These are phyloP conservation scores for Drosophila santomea DNA, from an alignment of 1,140 invertebrate species.

Conservation along the genomic window DNA sequence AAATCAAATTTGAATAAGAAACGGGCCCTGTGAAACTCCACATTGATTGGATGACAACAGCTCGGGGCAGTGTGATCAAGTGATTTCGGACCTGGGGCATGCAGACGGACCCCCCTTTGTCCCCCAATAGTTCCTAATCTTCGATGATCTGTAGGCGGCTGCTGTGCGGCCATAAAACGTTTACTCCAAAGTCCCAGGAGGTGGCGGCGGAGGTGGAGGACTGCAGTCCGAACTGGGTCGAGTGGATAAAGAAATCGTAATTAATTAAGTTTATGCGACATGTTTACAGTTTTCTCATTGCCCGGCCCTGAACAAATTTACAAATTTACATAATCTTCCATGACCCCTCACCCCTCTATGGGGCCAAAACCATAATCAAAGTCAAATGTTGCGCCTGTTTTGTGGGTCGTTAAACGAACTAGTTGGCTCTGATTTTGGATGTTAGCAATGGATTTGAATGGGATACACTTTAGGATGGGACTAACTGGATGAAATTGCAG, in stretches of 20 bases:
- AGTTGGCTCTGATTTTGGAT: slow-evolving; percentile 46
- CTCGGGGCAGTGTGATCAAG: slow-evolving; percentile 61
- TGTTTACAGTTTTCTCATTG: slow-evolving; percentile 81
- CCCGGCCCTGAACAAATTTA: slow-evolving; percentile 60
- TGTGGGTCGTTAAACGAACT: slow-evolving; percentile 53
- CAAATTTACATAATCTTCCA: slow-evolving; percentile 75
- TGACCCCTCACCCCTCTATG: slow-evolving; percentile 1
- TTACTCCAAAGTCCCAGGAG: slow-evolving; percentile 38
- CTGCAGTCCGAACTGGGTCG: slow-evolving; percentile 59
- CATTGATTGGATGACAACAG: slow-evolving; percentile 62
- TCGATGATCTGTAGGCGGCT: slow-evolving; percentile 75
- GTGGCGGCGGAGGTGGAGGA: background rate
- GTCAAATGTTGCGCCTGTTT: slow-evolving; percentile 70
- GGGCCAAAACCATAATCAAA: slow-evolving; percentile 53
- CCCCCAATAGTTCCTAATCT: slow-evolving; percentile 56
- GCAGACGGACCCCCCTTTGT: background rate
- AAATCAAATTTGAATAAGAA: slow-evolving; percentile 83
- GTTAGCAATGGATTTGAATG: slow-evolving; percentile 44
- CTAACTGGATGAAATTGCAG: background rate
- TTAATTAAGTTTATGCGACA: slow-evolving; percentile 83
- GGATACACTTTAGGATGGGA: slow-evolving; percentile 20
- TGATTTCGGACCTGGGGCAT: slow-evolving; percentile 48
- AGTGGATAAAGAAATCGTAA: slow-evolving; percentile 82
- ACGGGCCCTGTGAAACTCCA: slow-evolving; percentile 52
- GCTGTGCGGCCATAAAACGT: slow-evolving; percentile 78